phyloP scores from a whole-genome alignment of 2,888 invertebrate species.

The Listrodromus nycthemerus region DNA sequence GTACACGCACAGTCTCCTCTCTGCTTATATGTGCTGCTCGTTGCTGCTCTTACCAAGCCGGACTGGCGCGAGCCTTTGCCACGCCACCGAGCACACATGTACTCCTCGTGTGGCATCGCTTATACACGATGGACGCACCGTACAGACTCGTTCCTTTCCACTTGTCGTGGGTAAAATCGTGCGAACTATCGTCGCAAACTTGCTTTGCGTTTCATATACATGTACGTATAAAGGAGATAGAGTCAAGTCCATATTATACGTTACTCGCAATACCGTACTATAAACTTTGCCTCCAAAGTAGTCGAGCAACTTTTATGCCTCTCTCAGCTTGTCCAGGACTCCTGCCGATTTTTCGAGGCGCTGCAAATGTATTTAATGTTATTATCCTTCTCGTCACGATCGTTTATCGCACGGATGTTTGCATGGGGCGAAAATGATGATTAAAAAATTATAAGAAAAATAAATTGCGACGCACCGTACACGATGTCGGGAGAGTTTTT shows the following conservation, averaged over 20 bases:
- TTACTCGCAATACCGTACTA: constrained; percentile 26
- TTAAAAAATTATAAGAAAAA: neutral
- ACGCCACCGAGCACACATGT: constrained; percentile 35
- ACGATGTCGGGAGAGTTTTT: constrained; percentile 13
- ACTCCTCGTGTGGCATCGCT: constrained; percentile 12
- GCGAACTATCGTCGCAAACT: constrained; percentile 28
- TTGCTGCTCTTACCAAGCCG: constrained; percentile 35
- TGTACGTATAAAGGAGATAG: constrained; percentile 29
- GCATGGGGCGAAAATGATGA: neutral
- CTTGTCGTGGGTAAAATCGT: constrained; percentile 45
- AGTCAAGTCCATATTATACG: constrained; percentile 1
- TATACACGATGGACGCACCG: neutral
- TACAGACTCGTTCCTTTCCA: constrained; percentile 46
- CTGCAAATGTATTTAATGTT: neutral
- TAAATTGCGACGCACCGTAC: constrained; percentile 12
- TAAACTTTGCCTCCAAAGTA: constrained; percentile 34
- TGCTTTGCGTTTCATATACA: constrained; percentile 6
- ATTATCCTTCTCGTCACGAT: constrained; percentile 10
- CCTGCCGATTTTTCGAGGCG: neutral
- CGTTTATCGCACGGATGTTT: neutral
- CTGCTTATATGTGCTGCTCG: constrained; percentile 9
- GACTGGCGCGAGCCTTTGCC: constrained; percentile 27
- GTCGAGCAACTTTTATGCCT: constrained; percentile 35
- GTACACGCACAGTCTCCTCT: constrained; percentile 43
- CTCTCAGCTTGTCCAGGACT: constrained; percentile 29